Evolutionary conservation across 2,888 invertebrate species (phyloP).

Genomic region (Eudemis profundana): DNA sequence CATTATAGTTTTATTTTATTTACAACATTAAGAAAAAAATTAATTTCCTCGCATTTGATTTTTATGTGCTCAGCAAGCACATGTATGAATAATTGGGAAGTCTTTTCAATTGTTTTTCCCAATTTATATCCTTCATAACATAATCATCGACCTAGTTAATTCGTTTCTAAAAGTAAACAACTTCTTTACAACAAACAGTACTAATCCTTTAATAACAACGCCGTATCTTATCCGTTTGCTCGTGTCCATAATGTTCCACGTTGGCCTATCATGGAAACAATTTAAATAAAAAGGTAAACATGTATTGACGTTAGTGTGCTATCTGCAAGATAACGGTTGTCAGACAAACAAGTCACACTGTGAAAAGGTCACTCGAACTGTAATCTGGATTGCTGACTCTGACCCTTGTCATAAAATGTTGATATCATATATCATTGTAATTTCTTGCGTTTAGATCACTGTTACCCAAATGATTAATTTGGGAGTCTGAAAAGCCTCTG

Average conservation of each 20-base stretch:
- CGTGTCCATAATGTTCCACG: constrained; percentile 39
- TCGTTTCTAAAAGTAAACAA: background rate
- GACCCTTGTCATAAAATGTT: constrained; percentile 47
- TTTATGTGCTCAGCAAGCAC: too few species aligned
- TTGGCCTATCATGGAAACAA: constrained; percentile 38
- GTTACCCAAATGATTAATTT: constrained; percentile 10
- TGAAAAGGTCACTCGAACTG: constrained; percentile 54
- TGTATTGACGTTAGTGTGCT: constrained; percentile 46
- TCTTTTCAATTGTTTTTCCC: background rate
- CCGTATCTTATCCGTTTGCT: constrained; percentile 61
- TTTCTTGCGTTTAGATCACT: constrained; percentile 42
- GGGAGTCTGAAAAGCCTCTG: background rate
- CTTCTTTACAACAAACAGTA: constrained; percentile 24
- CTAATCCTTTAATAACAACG: constrained; percentile 39
- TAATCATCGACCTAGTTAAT: background rate
- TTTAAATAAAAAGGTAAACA: constrained; percentile 42
- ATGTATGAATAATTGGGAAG: too few species aligned
- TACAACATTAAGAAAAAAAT: too few species aligned
- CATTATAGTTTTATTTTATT: too few species aligned
- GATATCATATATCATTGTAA: constrained; percentile 52
- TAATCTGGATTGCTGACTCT: constrained; percentile 52
- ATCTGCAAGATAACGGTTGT: constrained; percentile 52
- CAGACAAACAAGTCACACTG: constrained; percentile 55
- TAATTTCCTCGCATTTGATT: too few species aligned
- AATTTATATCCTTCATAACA: too few species aligned